These are phyloP conservation scores for Parauchenoglanis punctatus DNA, from an alignment of 2,797 vertebrate genomes.

Conservation along the genomic window DNA sequence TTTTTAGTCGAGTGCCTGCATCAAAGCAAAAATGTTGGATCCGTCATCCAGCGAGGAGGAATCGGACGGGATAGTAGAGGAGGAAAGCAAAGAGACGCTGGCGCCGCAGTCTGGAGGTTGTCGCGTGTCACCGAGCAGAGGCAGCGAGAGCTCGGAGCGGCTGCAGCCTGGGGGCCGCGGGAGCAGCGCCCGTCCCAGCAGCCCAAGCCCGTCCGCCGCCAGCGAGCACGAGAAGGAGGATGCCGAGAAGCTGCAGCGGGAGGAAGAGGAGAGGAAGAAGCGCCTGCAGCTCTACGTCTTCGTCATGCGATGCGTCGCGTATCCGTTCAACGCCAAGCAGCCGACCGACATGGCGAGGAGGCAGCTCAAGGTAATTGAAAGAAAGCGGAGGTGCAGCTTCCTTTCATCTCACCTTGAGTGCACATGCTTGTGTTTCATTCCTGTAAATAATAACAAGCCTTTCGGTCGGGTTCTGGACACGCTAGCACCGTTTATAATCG, in stretches of 20 bases:
- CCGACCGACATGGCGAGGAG: slow-evolving; percentile 98
- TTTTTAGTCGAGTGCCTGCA: slow-evolving; percentile 38
- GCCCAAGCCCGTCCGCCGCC: slow-evolving; percentile 93
- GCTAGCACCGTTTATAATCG: neutral
- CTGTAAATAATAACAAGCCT: neutral
- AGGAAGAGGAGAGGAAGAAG: slow-evolving; percentile 96
- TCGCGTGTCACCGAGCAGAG: slow-evolving; percentile 90
- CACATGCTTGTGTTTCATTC: slow-evolving; percentile 46
- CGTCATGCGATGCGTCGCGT: slow-evolving; percentile 96
- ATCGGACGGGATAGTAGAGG: slow-evolving; percentile 94
- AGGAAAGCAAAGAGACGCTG: slow-evolving; percentile 91
- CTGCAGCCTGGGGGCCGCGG: slow-evolving; percentile 86
- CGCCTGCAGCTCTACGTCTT: slow-evolving; percentile 98
- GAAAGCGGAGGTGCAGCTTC: slow-evolving; percentile 26
- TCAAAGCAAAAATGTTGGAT: slow-evolving; percentile 84
- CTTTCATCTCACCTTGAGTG: slow-evolving; percentile 61
- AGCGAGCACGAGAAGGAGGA: slow-evolving; percentile 97
- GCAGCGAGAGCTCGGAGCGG: slow-evolving; percentile 87
- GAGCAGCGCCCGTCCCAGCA: slow-evolving; percentile 88
- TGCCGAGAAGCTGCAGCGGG: slow-evolving; percentile 91
- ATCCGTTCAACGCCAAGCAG: slow-evolving; percentile 98
- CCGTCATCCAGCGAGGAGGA: slow-evolving; percentile 98
- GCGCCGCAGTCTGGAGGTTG: slow-evolving; percentile 85
- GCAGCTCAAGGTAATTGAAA: slow-evolving; percentile 92
- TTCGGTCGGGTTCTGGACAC: neutral